phyloP scores from a whole-genome alignment of 2,888 invertebrate species.

The Xestia xanthographa region DNA sequence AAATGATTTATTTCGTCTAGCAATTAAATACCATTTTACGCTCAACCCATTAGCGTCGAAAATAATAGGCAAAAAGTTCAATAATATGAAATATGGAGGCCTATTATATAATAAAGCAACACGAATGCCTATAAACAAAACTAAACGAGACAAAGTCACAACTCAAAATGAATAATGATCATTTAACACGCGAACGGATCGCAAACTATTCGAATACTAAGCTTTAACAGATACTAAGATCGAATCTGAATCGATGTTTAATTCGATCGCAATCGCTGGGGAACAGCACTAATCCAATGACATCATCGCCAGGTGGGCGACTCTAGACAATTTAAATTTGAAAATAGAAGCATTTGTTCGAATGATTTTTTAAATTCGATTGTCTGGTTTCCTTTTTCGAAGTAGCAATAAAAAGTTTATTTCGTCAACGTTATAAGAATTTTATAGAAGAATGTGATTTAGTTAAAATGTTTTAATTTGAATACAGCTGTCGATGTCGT shows the following conservation, averaged over 20 bases:
- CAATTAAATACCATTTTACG: constrained; percentile 56
- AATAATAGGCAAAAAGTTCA: constrained; percentile 70
- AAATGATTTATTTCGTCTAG: constrained; percentile 43
- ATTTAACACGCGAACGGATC: constrained; percentile 84
- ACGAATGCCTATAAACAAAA: constrained; percentile 85
- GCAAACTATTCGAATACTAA: constrained; percentile 70
- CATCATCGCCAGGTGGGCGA: constrained; percentile 76
- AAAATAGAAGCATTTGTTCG: constrained; percentile 66
- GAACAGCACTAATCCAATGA: constrained; percentile 78
- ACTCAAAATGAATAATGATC: constrained; percentile 85
- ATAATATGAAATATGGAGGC: constrained; percentile 74
- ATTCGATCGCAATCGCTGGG: constrained; percentile 73
- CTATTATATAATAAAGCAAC: constrained; percentile 75
- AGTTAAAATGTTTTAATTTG: constrained; percentile 54
- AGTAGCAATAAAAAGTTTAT: constrained; percentile 59
- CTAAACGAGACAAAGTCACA: constrained; percentile 85
- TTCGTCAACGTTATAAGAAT: constrained; percentile 38
- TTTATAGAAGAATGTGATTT: constrained; percentile 37
- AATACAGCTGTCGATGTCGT: constrained; percentile 35
- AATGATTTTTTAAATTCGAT: constrained; percentile 64
- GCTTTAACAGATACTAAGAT: constrained; percentile 59
- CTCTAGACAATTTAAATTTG: constrained; percentile 71
- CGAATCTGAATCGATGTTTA: constrained; percentile 78
- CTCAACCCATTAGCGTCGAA: constrained; percentile 59
- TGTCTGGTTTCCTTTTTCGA: constrained; percentile 66